Percentiles rank a stretch among this genome's conserved stretches.
Evolutionary conservation across 2,113 vertebrate genomes (phyloP).

Genomic region (Eleginops maclovinus): DNA sequence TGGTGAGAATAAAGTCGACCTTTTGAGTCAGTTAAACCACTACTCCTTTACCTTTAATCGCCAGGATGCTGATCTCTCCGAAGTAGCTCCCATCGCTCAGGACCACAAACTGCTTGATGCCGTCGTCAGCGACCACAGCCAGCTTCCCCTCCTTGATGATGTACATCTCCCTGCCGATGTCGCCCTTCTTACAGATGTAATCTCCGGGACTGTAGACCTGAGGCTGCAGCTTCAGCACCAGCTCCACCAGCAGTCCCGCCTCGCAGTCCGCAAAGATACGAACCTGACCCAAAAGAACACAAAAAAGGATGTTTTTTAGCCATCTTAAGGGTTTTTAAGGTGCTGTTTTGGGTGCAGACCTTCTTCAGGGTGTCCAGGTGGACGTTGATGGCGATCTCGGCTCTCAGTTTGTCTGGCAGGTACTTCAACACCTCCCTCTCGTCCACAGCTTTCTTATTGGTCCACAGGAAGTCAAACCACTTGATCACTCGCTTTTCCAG

Average conservation of each 20-base stretch:
- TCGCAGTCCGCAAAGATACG: conserved; percentile 95
- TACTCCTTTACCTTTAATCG: conserved; percentile 86
- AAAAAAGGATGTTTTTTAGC: too few species aligned
- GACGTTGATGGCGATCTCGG: conserved; percentile 97
- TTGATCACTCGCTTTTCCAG: conserved; percentile 95
- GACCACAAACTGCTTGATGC: conserved; percentile 91
- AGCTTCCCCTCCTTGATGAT: conserved; percentile 97
- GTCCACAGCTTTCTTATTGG: conserved; percentile 93
- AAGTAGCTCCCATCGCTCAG: conserved; percentile 94
- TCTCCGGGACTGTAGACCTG: conserved; percentile 98
- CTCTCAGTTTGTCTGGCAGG: conserved; percentile 92
- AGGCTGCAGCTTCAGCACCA: conserved; percentile 93
- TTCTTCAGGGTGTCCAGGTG: conserved; percentile 96
- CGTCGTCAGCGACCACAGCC: conserved; percentile 94
- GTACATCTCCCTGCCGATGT: conserved; percentile 98
- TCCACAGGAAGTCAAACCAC: conserved; percentile 99
- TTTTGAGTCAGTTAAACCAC: too few species aligned
- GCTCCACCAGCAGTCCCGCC: conserved; percentile 94
- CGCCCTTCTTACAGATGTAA: conserved; percentile 95
- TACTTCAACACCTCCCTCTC: conserved; percentile 95
- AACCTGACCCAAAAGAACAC: too few species aligned
- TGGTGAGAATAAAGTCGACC: too few species aligned
- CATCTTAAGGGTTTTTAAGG: too few species aligned
- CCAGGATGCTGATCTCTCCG: conserved; percentile 97
- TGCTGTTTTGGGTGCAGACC: conserved; percentile 76